Evolutionary conservation across 2,113 vertebrate genomes (phyloP), one percentile per base, ranked within the genome.

Genomic region (Cardinalis cardinalis): DNA sequence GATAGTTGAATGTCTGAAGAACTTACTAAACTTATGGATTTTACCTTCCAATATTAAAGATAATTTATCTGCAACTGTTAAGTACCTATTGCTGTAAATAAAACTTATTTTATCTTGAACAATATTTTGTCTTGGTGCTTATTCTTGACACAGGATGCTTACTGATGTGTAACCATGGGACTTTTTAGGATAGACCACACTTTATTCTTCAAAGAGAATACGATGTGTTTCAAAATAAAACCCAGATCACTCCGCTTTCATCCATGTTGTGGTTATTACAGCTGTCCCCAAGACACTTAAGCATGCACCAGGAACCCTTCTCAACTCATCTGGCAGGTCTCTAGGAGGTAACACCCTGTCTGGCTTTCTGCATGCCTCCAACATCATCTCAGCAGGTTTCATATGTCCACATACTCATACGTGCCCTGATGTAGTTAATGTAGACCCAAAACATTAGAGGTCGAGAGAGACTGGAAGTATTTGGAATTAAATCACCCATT

Each of bases 311-410:
- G n/a, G 34, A 72, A 12, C 40, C 15, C 25, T 31, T n/a, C 40
- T 38, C 32, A 56, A 10, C 19, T 24, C 25, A 20, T 8, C 51
- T 64, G 64, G 9, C 7, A 86, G 63, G 8, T 6, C 43, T 58
- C 2, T 8, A 23, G 0, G 3, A 71, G 43, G 8, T 3, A 49
- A 20, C 12, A 18, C 4, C 10, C 20, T 55, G 5, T 10, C 40
- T 77, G 1, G 1, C 18, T 38, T 60, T 56, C 64, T 56, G 25
- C 14, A 9, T 25, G 58, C 14, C 40, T 44, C 34, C 25, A 53
- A 2, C 6, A 8, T 6, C 34, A 32, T 10, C 34, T 24, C 56
- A 53, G 56, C 7, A 63, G 12, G 11, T 68, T 72, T 83, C 59
- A 51, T 10, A 51, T 3, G 7, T 13, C 51, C 32, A 28, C 38